These are phyloP conservation scores for Drosophila birchii DNA, from an alignment of 2,888 invertebrate species.

Conservation along the genomic window DNA sequence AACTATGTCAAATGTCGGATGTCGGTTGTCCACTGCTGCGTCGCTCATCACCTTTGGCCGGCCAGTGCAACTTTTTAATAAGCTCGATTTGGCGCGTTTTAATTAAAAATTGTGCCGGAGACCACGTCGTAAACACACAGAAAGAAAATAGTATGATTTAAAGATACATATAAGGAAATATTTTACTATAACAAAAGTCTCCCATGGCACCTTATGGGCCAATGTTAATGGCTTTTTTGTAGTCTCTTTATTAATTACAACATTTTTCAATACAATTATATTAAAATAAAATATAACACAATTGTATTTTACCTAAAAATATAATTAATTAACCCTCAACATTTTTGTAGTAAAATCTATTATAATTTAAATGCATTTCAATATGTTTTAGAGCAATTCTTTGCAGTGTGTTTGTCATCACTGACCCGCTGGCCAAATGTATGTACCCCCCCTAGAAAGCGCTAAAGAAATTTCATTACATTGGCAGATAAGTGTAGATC, in stretches of 20 bases:
- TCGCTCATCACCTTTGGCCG: conserved; percentile 45
- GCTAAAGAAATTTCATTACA: conserved; percentile 70
- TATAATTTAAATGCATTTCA: not conserved
- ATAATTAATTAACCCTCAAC: not conserved
- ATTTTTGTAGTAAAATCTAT: not conserved
- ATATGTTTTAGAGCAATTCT: not conserved
- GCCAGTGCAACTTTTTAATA: conserved; percentile 69
- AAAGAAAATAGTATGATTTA: not conserved
- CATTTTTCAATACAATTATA: too few relatives aligned
- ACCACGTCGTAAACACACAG: not conserved
- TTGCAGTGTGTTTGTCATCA: conserved; percentile 1
- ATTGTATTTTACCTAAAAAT: not conserved
- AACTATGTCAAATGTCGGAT: not conserved
- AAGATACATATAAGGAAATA: not conserved
- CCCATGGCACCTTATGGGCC: not conserved
- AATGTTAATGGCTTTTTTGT: too few relatives aligned
- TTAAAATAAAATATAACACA: not conserved
- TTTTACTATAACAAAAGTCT: not conserved
- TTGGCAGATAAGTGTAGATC: conserved; percentile 22
- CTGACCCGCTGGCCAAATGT: conserved; percentile 7
- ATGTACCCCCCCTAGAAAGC: conserved; percentile 22
- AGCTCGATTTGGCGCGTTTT: conserved; percentile 64
- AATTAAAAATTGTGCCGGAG: conserved; percentile 66
- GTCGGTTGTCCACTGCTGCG: not conserved
- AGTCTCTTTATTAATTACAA: not conserved